Base-by-base conservation (phyloP, 1,140 invertebrate genomes). In the Ericerus pela region DNA sequence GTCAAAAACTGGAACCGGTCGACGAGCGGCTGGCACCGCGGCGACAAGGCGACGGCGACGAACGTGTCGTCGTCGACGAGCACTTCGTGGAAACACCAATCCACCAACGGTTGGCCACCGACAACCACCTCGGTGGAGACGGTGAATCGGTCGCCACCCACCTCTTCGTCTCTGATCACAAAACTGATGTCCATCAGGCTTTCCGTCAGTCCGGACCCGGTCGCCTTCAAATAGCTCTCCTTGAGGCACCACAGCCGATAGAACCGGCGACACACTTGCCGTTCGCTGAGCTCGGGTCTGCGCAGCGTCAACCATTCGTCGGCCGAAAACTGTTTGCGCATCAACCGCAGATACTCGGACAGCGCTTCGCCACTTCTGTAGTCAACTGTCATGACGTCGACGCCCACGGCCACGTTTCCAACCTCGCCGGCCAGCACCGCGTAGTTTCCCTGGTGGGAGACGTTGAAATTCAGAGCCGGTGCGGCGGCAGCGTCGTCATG, bases 191-290 rank as follows among this genome's bases (percentile, higher is more conserved):
- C 73, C 60, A 76, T 68, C 20, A 96, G 72, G 63, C 88, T 78
- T 60, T 85, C 73, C 0, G 79, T 81, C 37, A 97, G 81, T 24
- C 93, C 93, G 16, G 82, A 71, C 20, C 92, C 91, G 43, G 84
- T 74, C 56, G 91, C 90, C 73, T 96, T 97, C 0, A 92, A 82
- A 67, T 91, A 92, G 68, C 88, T 88, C 68, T 97, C 94, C 73
- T 97, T 96, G n/a, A 96, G 71, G 60, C 85, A 84, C 93, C 93
- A 96, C 65, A 85, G 75, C 56, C 93, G 75, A 67, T 82, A 93
- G 68, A 95, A 96, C 61, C 78, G 81, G 6, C 70, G 68, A 14
- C 89, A 63, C 71, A 83, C 72, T 38, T 79, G 74, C 12, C 63
- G 60, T 52, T 80, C 72, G 36, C 73, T 70, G 12, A 60, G 14